A percentile compares a stretch with the other conserved stretches of the same genome.
phyloP scores from a whole-genome alignment of 1,140 invertebrate species.

The Caenorhabditis latens region DNA sequence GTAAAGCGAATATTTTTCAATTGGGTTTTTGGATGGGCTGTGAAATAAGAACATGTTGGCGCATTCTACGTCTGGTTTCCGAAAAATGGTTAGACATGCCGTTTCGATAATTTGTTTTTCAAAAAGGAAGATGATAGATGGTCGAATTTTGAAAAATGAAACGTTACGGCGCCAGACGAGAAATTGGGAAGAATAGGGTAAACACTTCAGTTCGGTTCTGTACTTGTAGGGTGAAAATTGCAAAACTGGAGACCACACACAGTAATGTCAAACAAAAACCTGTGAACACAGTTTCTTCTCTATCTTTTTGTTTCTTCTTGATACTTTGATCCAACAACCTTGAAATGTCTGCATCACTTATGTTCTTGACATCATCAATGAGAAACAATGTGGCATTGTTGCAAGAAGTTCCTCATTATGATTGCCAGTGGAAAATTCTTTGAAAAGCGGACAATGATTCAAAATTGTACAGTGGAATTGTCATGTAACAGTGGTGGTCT shows the following conservation, averaged over 20 bases:
- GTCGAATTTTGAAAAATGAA: background rate
- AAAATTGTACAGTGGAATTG: too few species aligned
- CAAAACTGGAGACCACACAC: slow-evolving; percentile 29
- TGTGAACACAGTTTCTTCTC: slow-evolving; percentile 18
- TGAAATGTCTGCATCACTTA: slow-evolving; percentile 36
- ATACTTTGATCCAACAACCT: slow-evolving; percentile 43
- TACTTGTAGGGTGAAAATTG: background rate
- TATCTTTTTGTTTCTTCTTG: slow-evolving; percentile 1
- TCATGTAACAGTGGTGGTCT: too few species aligned
- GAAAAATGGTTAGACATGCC: slow-evolving; percentile 22
- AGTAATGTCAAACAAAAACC: slow-evolving; percentile 14
- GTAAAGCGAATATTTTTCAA: slow-evolving; percentile 55
- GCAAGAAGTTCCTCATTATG: too few species aligned
- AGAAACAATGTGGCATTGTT: too few species aligned
- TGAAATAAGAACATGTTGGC: slow-evolving; percentile 50
- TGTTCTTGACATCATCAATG: slow-evolving; percentile 12
- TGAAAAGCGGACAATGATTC: too few species aligned
- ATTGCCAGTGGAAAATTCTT: too few species aligned
- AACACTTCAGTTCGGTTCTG: slow-evolving; percentile 44
- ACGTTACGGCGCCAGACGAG: slow-evolving; percentile 21
- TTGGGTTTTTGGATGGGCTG: slow-evolving; percentile 31
- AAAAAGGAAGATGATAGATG: slow-evolving; percentile 10
- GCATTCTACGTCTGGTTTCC: slow-evolving; percentile 11
- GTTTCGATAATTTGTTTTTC: slow-evolving; percentile 30
- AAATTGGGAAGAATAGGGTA: slow-evolving; percentile 10